Percentiles rank a stretch among this genome's conserved stretches.
These are phyloP conservation scores for Hyles vespertilio DNA, from an alignment of 1,140 invertebrate genomes.

Conservation along the genomic window DNA sequence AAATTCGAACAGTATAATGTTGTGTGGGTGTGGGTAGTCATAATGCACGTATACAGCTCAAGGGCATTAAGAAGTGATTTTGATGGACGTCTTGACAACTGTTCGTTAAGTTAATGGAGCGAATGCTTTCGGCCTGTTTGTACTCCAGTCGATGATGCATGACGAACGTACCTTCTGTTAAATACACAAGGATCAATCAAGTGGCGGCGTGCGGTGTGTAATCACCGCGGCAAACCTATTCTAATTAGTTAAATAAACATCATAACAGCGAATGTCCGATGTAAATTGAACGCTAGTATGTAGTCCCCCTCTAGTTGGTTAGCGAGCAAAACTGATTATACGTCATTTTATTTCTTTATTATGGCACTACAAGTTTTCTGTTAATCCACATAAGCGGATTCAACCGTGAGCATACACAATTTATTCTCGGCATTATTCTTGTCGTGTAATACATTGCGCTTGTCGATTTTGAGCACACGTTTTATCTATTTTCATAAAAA, in stretches of 20 bases:
- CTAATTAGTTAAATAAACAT: constrained; percentile 11
- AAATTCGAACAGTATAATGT: constrained; percentile 41
- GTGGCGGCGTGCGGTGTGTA: constrained; percentile 9
- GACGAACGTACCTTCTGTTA: constrained; percentile 24
- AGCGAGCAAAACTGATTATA: neutral
- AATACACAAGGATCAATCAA: constrained; percentile 25
- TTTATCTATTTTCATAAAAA: neutral
- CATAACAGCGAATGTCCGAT: neutral
- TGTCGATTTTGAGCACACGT: neutral
- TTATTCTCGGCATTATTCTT: too few species aligned
- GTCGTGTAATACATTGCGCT: too few species aligned
- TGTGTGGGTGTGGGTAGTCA: constrained; percentile 56
- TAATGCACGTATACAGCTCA: constrained; percentile 41
- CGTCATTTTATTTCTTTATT: constrained; percentile 2
- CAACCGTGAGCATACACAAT: too few species aligned
- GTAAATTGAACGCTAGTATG: too few species aligned
- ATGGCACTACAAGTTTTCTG: too few species aligned
- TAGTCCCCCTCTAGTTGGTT: too few species aligned
- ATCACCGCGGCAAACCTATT: constrained; percentile 18
- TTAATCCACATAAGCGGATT: too few species aligned
- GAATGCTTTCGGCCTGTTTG: constrained; percentile 51
- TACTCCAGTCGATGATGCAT: constrained; percentile 34
- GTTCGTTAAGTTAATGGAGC: constrained; percentile 71
- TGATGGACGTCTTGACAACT: constrained; percentile 73
- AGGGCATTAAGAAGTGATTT: constrained; percentile 60